phyloP scores from a whole-genome alignment of 2,797 vertebrate genomes.

The Acanthopagrus latus region DNA sequence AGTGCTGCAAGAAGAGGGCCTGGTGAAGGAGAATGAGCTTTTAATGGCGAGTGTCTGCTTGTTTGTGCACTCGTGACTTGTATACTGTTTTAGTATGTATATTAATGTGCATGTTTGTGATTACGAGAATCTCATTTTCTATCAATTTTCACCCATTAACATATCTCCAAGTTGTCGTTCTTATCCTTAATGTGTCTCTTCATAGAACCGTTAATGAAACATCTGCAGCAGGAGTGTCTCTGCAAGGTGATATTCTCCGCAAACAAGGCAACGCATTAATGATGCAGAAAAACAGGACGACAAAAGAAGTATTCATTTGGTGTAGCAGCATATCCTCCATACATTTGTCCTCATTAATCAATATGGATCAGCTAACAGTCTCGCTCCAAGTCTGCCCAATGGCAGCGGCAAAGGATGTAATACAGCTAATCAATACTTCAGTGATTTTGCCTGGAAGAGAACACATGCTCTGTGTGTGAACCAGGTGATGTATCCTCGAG shows the following conservation, averaged over 20 bases:
- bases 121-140: conserved; percentile 8
- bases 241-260: background rate
- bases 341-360: conserved; percentile 65
- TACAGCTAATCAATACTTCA: conserved; percentile 73
- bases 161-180: background rate
- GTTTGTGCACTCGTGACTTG: conserved; percentile 5
- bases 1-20: conserved; percentile 49
- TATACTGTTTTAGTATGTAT: conserved; percentile 12
- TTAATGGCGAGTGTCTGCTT: conserved; percentile 25
- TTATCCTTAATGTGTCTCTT: conserved; percentile 17
- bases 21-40: conserved; percentile 41
- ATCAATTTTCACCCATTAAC: conserved; percentile 8
- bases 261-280: conserved; percentile 17
- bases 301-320: conserved; percentile 36
- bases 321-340: conserved; percentile 41
- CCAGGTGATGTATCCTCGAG: conserved; percentile 53
- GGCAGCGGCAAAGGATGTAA: conserved; percentile 54
- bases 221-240: conserved; percentile 14
- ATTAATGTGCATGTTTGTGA: conserved; percentile 10
- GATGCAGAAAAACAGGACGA: conserved; percentile 19
- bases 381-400: conserved; percentile 46
- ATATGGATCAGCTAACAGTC: conserved; percentile 68
- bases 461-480: conserved; percentile 68
- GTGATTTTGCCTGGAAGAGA: conserved; percentile 70
- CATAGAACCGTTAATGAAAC: conserved; percentile 22